These are phyloP conservation scores for Plecturocebus donacophilus DNA, from an alignment of 2,113 vertebrate genomes.

Conservation along the genomic window DNA sequence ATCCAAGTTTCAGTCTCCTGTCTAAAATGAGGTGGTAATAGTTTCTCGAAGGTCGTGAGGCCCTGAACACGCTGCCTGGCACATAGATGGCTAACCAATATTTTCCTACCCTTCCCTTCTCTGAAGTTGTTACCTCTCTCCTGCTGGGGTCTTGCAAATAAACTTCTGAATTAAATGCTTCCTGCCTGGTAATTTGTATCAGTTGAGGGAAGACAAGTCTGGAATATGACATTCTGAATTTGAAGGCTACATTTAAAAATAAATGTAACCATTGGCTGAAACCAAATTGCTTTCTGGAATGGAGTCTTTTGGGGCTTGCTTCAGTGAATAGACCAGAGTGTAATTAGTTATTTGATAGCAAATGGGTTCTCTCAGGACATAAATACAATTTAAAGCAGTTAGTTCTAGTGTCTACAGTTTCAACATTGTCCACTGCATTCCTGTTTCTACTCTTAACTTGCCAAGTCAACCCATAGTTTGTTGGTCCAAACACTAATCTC, in stretches of 20 bases:
- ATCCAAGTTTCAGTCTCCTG: not conserved
- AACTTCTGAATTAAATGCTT: slow-evolving; percentile 24
- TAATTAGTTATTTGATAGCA: slow-evolving; percentile 35
- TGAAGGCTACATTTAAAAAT: not conserved
- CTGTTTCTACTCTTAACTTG: not conserved
- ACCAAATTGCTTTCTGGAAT: not conserved
- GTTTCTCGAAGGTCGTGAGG: not conserved
- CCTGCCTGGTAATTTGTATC: not conserved
- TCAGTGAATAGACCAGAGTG: not conserved
- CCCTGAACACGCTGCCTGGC: not conserved
- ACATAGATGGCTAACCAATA: fast-evolving
- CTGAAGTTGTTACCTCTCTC: not conserved
- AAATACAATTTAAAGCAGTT: slow-evolving; percentile 24
- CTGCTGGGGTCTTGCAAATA: not conserved
- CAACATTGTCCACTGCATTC: not conserved
- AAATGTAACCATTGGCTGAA: slow-evolving; percentile 1
- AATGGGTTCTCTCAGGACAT: slow-evolving; percentile 32
- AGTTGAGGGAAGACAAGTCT: not conserved
- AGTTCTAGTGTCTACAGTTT: not conserved
- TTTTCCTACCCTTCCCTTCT: not conserved
- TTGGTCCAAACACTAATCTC: not conserved
- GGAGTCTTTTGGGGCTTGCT: not conserved
- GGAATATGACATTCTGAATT: not conserved
- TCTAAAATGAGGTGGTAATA: not conserved
- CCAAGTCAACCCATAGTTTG: not conserved